Percentiles rank a stretch among this genome's conserved stretches.
These are phyloP conservation scores for Sinocyclocheilus rhinocerous DNA, from an alignment of 2,113 vertebrate species.

Conservation along the genomic window DNA sequence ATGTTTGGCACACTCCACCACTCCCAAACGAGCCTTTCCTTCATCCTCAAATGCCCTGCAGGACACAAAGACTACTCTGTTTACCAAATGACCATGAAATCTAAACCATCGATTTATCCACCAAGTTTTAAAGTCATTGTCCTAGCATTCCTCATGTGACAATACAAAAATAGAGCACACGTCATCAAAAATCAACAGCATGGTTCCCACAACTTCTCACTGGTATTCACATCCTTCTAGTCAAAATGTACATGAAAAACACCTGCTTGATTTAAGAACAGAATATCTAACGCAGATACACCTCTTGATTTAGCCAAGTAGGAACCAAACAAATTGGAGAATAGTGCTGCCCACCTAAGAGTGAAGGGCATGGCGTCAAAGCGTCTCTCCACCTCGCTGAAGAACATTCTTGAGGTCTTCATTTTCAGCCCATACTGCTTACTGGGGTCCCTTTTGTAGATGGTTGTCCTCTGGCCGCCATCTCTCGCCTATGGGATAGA, in stretches of 20 bases:
- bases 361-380: conserved; percentile 98
- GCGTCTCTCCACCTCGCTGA: conserved; percentile 95
- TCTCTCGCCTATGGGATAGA: conserved; percentile 83
- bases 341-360: conserved; percentile 78
- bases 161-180: neutral
- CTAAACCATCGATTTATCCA: neutral
- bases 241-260: neutral
- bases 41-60: conserved; percentile 93
- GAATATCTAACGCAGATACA: neutral
- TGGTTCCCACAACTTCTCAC: neutral
- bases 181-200: neutral
- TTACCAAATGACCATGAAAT: neutral
- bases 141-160: neutral
- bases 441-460: conserved; percentile 96
- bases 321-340: neutral
- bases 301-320: neutral
- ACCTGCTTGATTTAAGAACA: neutral
- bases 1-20: conserved; percentile 96
- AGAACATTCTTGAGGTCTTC: conserved; percentile 97
- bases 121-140: neutral
- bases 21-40: conserved; percentile 92
- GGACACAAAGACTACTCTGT: neutral
- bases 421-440: conserved; percentile 98
- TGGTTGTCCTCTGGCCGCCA: conserved; percentile 93
- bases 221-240: too few species aligned